Evolutionary conservation across 1,140 invertebrate genomes (phyloP), one percentile per base, ranked within the genome.

Genomic region (Charaxes varanes): DNA sequence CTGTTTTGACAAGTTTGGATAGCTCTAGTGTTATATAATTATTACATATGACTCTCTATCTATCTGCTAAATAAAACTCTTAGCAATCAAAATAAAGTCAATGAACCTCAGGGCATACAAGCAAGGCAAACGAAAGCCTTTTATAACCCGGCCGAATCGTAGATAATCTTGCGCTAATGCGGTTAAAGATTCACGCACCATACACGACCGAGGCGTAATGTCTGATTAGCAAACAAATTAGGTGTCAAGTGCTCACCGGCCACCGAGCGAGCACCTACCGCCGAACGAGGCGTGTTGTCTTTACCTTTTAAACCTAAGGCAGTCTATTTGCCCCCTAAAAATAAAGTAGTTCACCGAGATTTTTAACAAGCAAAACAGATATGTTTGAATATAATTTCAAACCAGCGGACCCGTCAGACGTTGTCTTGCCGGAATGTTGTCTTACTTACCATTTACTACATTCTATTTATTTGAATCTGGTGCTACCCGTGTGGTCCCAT

Each of bases 321-420:
- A 78, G 69, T 67, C 65, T 79, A 55, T 81, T 81, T 78, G 44
- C 66, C 57, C 57, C 61, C 66, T 47, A 71, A 77, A 77, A 76
- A 73, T 78, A 71, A 77, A 72, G 77, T 81, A 81, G 77, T 78
- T 63, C 54, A 72, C 51, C 30, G 42, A 40, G 41, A 71, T 77
- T 79, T 77, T 77, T 77, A 81, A 81, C 77, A 67, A 62, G 67
- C 53, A 81, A 72, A 79, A 71, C 74, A 52, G 62, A 77, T n/a
- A n/a, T 21, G 12, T 36, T 11, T 36, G 22, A 24, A 36, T 22
- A 23, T 10, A 8, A 12, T 36, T 23, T 15, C n/a, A n/a, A n/a
- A n/a, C n/a, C n/a, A n/a, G n/a, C n/a, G n/a, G n/a, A n/a, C n/a
- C n/a, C n/a, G n/a, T n/a, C n/a, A n/a, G n/a, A n/a, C n/a, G n/a